phyloP scores from a whole-genome alignment of 2,888 invertebrate species.

The Melipona bicolor region DNA sequence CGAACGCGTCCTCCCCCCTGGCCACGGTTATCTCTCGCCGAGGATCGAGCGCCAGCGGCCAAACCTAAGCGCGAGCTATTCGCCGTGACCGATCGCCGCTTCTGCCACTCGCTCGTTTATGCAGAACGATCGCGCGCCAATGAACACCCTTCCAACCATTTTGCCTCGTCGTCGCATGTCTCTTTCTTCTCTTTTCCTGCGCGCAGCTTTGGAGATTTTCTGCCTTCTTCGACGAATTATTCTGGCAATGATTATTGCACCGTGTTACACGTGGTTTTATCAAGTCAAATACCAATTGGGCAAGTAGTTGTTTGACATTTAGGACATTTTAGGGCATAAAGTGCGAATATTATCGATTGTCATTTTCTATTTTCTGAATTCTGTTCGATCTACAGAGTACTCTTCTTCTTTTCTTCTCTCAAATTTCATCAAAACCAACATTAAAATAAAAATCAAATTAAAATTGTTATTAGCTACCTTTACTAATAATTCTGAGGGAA shows the following conservation, averaged over 20 bases:
- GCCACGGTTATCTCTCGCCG: slow-evolving; percentile 30
- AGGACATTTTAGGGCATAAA: no score
- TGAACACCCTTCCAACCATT: background rate
- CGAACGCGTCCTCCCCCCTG: slow-evolving; percentile 12
- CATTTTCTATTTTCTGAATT: no score
- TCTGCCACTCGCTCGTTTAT: slow-evolving; percentile 34
- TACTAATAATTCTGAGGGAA: background rate
- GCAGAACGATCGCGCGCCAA: slow-evolving; percentile 23
- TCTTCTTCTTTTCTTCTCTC: background rate
- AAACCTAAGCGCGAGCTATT: slow-evolving; percentile 12
- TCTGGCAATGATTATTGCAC: no score
- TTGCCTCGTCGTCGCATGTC: no score
- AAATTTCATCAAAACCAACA: background rate
- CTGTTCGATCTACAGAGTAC: no score
- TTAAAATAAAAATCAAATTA: background rate
- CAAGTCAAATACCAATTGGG: no score
- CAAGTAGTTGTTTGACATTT: no score
- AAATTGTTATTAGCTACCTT: background rate
- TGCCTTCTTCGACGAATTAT: no score
- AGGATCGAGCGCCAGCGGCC: slow-evolving; percentile 33
- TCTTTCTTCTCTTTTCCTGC: background rate
- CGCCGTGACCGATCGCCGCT: slow-evolving; percentile 44
- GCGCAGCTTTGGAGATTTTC: no score
- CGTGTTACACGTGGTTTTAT: no score
- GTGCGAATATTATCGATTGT: no score